Base-by-base conservation (phyloP, 2,113 vertebrate species). In the Apus apus region DNA sequence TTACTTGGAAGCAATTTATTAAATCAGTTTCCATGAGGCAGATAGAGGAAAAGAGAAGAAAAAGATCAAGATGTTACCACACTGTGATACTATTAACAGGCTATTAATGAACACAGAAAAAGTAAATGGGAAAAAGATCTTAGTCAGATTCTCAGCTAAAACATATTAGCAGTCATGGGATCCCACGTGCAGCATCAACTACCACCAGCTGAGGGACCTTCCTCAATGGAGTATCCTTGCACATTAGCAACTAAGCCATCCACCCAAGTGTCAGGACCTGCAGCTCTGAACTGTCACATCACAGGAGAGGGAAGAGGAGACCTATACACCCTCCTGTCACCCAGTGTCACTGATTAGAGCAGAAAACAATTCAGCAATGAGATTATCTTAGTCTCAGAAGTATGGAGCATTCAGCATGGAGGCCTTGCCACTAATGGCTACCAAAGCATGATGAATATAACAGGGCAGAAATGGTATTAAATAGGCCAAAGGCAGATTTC, bases 231-330 rank as follows among this genome's bases (percentile, higher is more conserved):
- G 40, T 64, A 46, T 43, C 11, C 25, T 86, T 61, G n/a, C 48
- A 40, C 14, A 34, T 27, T 23, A 78, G 29, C 50, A 85, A 32
- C 13, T 36, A 30, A 68, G 46, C 25, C 16, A 75, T 23, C 13
- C 9, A 84, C 10, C 10, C 0, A 0, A 60, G 10, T 36, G 21
- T 40, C 40, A 72, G 21, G 34, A 89, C 5, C 43, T 61, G 40
- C 51, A 74, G 34, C 27, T 89, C 57, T 60, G 54, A 87, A 45
- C 13, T 76, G 26, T 10, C 2, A 1, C 15, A 72, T 50, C 22
- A 45, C 27, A 48, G 18, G 18, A 80, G 43, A 82, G 8, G 36
- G 23, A 82, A 51, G 7, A 93, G 65, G 26, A 91, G 26, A 73
- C 26, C 15, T 38, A 4, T 34, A 19, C 13, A 32, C 2, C 5